These are phyloP conservation scores for Laspeyria flexula DNA, from an alignment of 2,888 invertebrate genomes.

Conservation along the genomic window DNA sequence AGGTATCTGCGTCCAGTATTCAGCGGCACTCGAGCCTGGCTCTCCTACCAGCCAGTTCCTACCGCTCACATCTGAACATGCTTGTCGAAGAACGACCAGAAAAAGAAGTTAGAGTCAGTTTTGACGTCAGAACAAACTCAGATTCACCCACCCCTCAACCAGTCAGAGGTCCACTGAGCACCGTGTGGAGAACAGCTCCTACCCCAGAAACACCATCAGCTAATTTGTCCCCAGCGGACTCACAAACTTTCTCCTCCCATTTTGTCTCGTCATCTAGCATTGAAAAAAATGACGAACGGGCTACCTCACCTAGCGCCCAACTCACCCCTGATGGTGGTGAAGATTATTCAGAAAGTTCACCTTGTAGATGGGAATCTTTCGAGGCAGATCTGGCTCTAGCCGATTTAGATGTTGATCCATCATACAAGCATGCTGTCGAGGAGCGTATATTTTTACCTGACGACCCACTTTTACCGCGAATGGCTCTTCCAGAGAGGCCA, in stretches of 20 bases:
- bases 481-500: slow-evolving; percentile 83
- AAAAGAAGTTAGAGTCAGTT: slow-evolving; percentile 80
- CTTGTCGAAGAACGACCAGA: slow-evolving; percentile 79
- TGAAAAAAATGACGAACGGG: slow-evolving; percentile 75
- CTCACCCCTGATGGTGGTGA: slow-evolving; percentile 85
- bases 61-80: slow-evolving; percentile 81
- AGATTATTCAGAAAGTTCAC: slow-evolving; percentile 74
- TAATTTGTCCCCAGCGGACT: slow-evolving; percentile 86
- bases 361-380: slow-evolving; percentile 88
- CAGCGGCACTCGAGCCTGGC: slow-evolving; percentile 80
- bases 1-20: slow-evolving; percentile 86
- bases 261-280: slow-evolving; percentile 85
- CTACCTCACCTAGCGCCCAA: slow-evolving; percentile 85
- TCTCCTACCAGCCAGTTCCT: slow-evolving; percentile 79
- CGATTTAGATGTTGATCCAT: slow-evolving; percentile 87
- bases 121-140: slow-evolving; percentile 73
- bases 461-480: slow-evolving; percentile 83
- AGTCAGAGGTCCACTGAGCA: slow-evolving; percentile 75
- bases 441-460: slow-evolving; percentile 87
- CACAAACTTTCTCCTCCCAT: slow-evolving; percentile 88
- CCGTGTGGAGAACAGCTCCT: slow-evolving; percentile 78
- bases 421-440: slow-evolving; percentile 87
- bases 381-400: slow-evolving; percentile 87
- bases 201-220: slow-evolving; percentile 90
- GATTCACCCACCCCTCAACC: slow-evolving; percentile 69